phyloP scores from a whole-genome alignment of 2,888 invertebrate genomes.

The Amphipyra berbera region DNA sequence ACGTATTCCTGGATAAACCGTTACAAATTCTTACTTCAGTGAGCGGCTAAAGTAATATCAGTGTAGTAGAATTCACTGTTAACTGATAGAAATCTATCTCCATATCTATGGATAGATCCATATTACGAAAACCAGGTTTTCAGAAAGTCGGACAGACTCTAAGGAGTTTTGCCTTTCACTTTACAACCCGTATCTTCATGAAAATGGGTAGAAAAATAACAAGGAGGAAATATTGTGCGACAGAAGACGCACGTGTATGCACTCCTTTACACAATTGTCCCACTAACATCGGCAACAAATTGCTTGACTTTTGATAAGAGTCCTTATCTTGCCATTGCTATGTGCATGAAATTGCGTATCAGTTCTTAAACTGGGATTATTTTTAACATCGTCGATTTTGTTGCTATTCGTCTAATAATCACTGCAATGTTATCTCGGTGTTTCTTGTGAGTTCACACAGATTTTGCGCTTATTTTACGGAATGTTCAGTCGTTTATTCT shows the following conservation, averaged over 20 bases:
- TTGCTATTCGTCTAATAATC: conserved; percentile 35
- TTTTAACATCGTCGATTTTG: conserved; percentile 34
- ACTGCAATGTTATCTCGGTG: conserved; percentile 33
- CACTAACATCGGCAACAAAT: conserved; percentile 78
- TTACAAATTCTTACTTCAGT: too few species aligned
- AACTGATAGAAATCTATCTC: not conserved
- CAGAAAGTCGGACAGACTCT: not conserved
- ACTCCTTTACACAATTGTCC: conserved; percentile 62
- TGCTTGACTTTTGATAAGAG: conserved; percentile 77
- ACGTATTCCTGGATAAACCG: not conserved
- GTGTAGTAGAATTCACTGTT: not conserved
- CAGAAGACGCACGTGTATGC: conserved; percentile 17
- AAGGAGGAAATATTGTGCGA: not conserved
- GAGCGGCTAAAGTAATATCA: not conserved
- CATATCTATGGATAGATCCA: not conserved
- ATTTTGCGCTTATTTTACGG: not conserved
- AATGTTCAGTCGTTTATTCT: conserved; percentile 1
- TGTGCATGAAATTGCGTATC: conserved; percentile 58
- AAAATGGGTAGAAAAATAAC: not conserved
- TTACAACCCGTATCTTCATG: not conserved
- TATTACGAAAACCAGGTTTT: not conserved
- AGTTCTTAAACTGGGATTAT: conserved; percentile 29
- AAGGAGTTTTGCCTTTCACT: not conserved
- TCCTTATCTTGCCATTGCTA: conserved; percentile 62
- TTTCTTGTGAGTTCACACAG: conserved; percentile 19